Conservation (phyloP, 2,113 vertebrate genomes). For the Aleadryas rufinucha region DNA sequence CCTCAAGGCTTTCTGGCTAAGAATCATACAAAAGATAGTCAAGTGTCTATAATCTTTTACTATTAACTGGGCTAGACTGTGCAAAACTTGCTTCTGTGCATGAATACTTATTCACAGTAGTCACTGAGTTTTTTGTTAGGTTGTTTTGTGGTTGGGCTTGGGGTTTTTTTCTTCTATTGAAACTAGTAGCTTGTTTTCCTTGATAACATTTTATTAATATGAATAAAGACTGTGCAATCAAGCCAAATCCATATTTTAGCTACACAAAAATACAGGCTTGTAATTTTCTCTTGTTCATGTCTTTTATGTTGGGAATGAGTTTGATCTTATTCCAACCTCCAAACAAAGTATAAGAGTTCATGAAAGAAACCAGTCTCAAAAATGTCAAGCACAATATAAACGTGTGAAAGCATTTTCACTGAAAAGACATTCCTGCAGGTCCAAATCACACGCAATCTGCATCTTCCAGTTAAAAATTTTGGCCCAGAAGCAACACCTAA, state of each 20-base stretch:
- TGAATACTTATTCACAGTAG: constrained; percentile 20
- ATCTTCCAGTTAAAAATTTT: not conserved
- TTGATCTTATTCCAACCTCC: not conserved
- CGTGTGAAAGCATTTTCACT: not conserved
- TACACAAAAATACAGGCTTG: not conserved
- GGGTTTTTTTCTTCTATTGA: not conserved
- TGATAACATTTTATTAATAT: not conserved
- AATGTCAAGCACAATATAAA: not conserved
- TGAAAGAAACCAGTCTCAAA: not conserved
- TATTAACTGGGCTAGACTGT: constrained; percentile 24
- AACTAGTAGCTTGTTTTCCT: not conserved
- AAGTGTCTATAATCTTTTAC: not conserved
- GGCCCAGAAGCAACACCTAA: not conserved
- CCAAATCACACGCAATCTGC: not conserved
- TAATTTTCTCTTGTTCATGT: not conserved
- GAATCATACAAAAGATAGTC: constrained; percentile 21
- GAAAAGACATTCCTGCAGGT: not conserved
- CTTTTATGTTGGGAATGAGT: not conserved
- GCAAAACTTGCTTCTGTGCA: constrained; percentile 4
- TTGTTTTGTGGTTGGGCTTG: not conserved
- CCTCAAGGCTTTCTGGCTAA: constrained; percentile 31
- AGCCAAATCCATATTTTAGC: not conserved
- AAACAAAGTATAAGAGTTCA: not conserved
- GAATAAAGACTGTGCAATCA: not conserved
- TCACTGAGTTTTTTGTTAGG: not conserved